Percentiles rank a stretch among this genome's conserved stretches.
phyloP scores from a whole-genome alignment of 2,113 vertebrate genomes.

The Hyaena hyaena region DNA sequence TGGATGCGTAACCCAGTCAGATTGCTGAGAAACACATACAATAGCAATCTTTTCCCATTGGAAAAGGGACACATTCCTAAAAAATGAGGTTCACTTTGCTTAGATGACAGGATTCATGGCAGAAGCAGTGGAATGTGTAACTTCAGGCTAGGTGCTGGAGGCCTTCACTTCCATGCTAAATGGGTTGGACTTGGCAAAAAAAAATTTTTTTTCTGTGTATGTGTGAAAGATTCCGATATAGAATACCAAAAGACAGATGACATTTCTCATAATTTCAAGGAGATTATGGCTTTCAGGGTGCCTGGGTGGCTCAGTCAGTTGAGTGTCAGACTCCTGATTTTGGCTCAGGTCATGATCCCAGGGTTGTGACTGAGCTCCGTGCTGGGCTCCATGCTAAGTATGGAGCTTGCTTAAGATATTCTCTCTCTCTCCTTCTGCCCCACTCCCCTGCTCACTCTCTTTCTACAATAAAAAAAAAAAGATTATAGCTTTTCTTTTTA shows the following conservation, averaged over 20 bases:
- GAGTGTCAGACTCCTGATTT: too few species aligned
- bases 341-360: too few species aligned
- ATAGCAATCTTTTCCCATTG: neutral
- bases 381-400: too few species aligned
- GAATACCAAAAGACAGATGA: neutral
- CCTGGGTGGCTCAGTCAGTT: too few species aligned
- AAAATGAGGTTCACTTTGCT: neutral
- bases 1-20: neutral
- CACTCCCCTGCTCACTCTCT: too few species aligned
- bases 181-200: neutral
- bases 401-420: too few species aligned
- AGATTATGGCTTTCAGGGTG: neutral
- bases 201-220: neutral
- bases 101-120: neutral
- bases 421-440: too few species aligned
- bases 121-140: neutral
- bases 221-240: neutral
- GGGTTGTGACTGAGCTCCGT: too few species aligned
- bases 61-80: neutral
- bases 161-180: neutral
- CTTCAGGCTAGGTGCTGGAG: neutral
- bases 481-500: neutral
- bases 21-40: neutral
- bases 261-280: neutral
- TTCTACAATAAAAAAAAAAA: neutral